Evolutionary conservation across 92 coral and sea anemone genomes (phyloP), one percentile per base, ranked within the genome.

Genomic region (Micromussa lordhowensis): DNA sequence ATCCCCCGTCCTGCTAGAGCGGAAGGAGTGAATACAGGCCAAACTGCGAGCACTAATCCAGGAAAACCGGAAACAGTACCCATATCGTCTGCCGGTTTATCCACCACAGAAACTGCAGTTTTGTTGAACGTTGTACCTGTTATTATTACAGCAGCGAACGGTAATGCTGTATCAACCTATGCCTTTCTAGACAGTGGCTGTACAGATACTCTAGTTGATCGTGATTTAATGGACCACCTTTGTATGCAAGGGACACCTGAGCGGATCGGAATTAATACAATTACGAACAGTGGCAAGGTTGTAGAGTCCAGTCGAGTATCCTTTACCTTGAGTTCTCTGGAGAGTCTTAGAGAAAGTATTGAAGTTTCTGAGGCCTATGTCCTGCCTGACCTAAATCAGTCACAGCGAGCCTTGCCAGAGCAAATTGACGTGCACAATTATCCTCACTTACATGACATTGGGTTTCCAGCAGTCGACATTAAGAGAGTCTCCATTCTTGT

Each of bases 391-490:
- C 48, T 40, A 4, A 40, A 1, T 9, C 48, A 40, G 38, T 92
- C 95, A 19, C 57, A 66, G 40, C 83, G 81, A 22, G 88, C 71
- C 22, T 66, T 84, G 34, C 93, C 91, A 38, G 94, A 90, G 68
- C 68, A 31, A 59, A 51, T 94, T 34, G 97, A 92, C 35, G 82
- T 91, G 7, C 61, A 64, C 29, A 14, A 55, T n/a, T 36, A 87
- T 83, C 92, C 96, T 30, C 94, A 92, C 66, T 85, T 92, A 22
- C n/a, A 63, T 15, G 91, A 94, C 15, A 81, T n/a, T n/a, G n/a
- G n/a, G n/a, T n/a, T n/a, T n/a, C n/a, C n/a, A n/a, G n/a, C n/a
- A n/a, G n/a, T n/a, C n/a, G n/a, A n/a, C n/a, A n/a, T n/a, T n/a
- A n/a, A n/a, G n/a, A n/a, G n/a, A n/a, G n/a, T n/a, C n/a, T n/a